Evolutionary conservation across 2,113 vertebrate species (phyloP).

Genomic region (Brachyhypopomus occidentalis): DNA sequence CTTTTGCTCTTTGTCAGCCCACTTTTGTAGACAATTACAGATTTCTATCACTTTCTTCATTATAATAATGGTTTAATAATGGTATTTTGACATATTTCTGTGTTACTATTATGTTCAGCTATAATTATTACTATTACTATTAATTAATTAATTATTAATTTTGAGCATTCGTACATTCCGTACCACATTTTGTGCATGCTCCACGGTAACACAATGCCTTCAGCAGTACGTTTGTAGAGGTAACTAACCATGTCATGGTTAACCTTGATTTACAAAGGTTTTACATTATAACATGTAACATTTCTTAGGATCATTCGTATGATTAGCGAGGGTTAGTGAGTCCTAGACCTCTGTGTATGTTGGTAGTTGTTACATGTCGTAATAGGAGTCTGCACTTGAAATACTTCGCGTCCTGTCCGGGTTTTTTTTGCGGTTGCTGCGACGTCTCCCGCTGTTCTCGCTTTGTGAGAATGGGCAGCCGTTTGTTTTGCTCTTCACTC

Average conservation of each 20-base stretch:
- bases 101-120: neutral
- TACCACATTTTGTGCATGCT: too few relatives aligned
- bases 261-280: too few relatives aligned
- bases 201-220: too few relatives aligned
- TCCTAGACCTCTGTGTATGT: too few relatives aligned
- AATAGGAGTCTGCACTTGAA: neutral
- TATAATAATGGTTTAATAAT: neutral
- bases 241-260: too few relatives aligned
- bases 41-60: constrained; percentile 5
- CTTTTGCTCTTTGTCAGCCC: neutral
- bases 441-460: constrained; percentile 28
- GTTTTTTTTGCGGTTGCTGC: constrained; percentile 11
- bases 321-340: too few relatives aligned
- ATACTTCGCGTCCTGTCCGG: neutral
- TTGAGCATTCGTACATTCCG: too few relatives aligned
- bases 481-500: constrained; percentile 67
- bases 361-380: too few relatives aligned
- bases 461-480: constrained; percentile 61
- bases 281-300: too few relatives aligned
- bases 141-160: too few relatives aligned
- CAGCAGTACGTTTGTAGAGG: too few relatives aligned
- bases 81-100: neutral
- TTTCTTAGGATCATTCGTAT: too few relatives aligned
- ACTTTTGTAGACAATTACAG: neutral
- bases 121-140: neutral